phyloP scores from a whole-genome alignment of 2,888 invertebrate species.

The Gortyna flavago region DNA sequence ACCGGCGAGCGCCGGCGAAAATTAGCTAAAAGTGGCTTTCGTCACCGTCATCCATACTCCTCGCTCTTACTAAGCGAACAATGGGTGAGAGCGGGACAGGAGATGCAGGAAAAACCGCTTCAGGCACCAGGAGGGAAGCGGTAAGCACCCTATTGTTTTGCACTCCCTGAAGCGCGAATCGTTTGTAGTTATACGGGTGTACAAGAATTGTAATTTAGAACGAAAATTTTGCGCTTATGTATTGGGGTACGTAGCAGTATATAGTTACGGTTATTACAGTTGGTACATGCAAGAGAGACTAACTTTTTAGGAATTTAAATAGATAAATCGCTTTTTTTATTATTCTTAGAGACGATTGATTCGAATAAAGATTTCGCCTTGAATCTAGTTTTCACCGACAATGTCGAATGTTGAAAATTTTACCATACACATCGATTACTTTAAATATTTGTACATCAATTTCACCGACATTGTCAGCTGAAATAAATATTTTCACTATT shows the following conservation, averaged over 20 bases:
- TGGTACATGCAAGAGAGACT: background rate
- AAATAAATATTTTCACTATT: background rate
- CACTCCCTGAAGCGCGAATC: slow-evolving; percentile 83
- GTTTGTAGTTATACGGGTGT: slow-evolving; percentile 73
- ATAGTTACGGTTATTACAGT: slow-evolving; percentile 5
- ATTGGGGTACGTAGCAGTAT: slow-evolving; percentile 51
- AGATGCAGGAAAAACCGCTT: slow-evolving; percentile 82
- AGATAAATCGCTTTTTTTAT: background rate
- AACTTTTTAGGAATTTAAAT: background rate
- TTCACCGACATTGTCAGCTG: background rate
- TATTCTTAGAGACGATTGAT: background rate
- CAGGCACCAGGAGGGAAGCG: slow-evolving; percentile 86
- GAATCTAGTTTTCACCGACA: background rate
- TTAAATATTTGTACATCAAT: background rate
- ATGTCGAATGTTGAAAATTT: too few species aligned
- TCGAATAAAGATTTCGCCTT: background rate
- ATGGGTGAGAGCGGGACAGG: slow-evolving; percentile 73
- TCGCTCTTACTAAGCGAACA: slow-evolving; percentile 67
- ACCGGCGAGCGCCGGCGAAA: slow-evolving; percentile 83
- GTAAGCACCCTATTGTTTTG: slow-evolving; percentile 89
- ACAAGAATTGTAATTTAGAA: slow-evolving; percentile 81
- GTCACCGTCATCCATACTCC: slow-evolving; percentile 72
- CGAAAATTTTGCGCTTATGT: slow-evolving; percentile 75
- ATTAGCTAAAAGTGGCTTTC: slow-evolving; percentile 88
- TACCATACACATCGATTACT: background rate